Conservation (phyloP, 2,113 vertebrate genomes). For the Stictonetta naevosa region DNA sequence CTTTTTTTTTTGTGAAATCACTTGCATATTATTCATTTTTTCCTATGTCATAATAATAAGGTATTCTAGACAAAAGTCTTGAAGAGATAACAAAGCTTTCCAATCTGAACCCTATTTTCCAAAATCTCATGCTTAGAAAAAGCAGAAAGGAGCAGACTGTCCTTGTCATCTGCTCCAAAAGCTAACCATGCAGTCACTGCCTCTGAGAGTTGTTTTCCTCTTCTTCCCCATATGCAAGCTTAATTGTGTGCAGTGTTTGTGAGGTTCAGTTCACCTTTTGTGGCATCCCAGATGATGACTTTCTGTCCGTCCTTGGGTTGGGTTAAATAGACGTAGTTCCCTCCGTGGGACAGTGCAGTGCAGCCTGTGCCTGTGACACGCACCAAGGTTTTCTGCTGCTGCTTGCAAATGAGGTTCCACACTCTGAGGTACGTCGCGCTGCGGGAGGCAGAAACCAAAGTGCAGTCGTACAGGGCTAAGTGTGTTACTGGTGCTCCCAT, state of each 20-base stretch:
- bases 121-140: neutral
- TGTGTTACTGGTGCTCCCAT: slow-evolving; percentile 70
- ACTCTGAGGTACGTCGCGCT: slow-evolving; percentile 52
- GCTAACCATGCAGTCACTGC: neutral
- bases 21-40: neutral
- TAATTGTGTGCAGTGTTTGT: neutral
- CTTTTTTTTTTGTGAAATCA: neutral
- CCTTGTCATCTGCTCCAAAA: neutral
- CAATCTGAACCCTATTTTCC: neutral
- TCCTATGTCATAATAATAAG: neutral
- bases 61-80: neutral
- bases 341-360: slow-evolving; percentile 64
- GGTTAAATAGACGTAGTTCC: slow-evolving; percentile 76
- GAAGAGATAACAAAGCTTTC: neutral
- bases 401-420: slow-evolving; percentile 77
- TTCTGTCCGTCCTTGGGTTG: slow-evolving; percentile 71
- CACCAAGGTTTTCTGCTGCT: slow-evolving; percentile 11
- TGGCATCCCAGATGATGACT: slow-evolving; percentile 80
- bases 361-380: slow-evolving; percentile 75
- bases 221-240: neutral
- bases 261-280: slow-evolving; percentile 74
- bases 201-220: neutral
- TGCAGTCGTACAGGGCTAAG: slow-evolving; percentile 35
- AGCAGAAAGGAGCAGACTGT: neutral
- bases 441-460: slow-evolving; percentile 79